phyloP scores from a whole-genome alignment of 30 jellyfish, hydroid and myxozoan species.

The Clytia hemisphaerica region DNA sequence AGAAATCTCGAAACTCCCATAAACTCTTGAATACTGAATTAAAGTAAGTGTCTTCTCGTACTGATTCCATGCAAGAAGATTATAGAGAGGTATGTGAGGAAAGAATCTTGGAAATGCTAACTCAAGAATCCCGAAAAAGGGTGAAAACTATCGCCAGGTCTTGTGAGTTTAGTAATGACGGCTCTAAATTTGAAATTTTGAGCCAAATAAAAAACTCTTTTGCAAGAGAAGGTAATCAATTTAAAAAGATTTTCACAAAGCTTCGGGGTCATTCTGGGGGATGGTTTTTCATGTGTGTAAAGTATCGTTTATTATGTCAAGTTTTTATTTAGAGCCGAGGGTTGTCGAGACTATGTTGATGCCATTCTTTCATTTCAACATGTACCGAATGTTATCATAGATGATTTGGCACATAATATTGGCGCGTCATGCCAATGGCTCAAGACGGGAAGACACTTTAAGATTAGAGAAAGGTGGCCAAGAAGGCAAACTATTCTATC shows the following conservation, averaged over 20 bases:
- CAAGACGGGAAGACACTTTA: too few species aligned
- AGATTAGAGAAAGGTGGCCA: too few species aligned
- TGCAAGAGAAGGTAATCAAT: not conserved
- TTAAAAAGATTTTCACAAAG: slow-evolving; percentile 25
- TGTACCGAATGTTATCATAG: slow-evolving; percentile 16
- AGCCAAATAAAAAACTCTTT: slow-evolving; percentile 3
- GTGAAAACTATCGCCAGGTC: not conserved
- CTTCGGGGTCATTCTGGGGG: slow-evolving; percentile 35
- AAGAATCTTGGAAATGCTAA: slow-evolving; percentile 5
- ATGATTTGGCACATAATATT: slow-evolving; percentile 54
- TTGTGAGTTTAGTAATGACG: slow-evolving; percentile 1
- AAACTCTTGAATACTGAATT: slow-evolving; percentile 29
- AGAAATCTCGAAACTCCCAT: not conserved
- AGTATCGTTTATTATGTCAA: slow-evolving; percentile 27
- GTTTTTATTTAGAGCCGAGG: slow-evolving; percentile 27
- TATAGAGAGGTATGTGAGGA: slow-evolving; percentile 33
- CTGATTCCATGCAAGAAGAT: slow-evolving; percentile 11
- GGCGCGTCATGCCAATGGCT: slow-evolving; percentile 14
- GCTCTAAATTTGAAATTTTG: slow-evolving; percentile 18
- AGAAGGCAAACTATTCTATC: slow-evolving; percentile 8
- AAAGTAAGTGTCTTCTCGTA: slow-evolving; percentile 6
- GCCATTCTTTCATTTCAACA: slow-evolving; percentile 16
- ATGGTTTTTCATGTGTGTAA: slow-evolving; percentile 27
- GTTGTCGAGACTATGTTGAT: slow-evolving; percentile 39
- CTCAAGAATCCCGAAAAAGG: slow-evolving; percentile 1